Conservation (phyloP, 2,797 vertebrate species). For the Podargus strigoides region DNA sequence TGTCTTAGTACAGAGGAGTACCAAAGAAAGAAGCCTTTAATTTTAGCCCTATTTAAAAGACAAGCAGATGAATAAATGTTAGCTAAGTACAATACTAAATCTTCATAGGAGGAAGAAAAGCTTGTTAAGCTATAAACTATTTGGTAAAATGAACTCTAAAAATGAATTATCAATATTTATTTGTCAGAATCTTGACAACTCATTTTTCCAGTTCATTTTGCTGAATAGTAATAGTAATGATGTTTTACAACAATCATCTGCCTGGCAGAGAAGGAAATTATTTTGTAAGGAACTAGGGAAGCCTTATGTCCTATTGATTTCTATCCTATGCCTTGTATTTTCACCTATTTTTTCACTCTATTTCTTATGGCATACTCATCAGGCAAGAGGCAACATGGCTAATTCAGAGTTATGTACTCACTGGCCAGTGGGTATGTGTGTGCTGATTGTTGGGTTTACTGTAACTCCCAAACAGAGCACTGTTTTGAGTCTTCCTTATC, state of each 20-base stretch:
- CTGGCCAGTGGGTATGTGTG: neutral
- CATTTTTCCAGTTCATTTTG: too few relatives aligned
- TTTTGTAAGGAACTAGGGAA: neutral
- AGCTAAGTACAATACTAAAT: neutral
- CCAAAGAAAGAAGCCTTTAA: neutral
- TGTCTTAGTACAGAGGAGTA: neutral
- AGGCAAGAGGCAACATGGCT: neutral
- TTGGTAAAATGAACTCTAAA: neutral
- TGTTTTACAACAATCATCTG: neutral
- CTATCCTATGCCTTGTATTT: neutral
- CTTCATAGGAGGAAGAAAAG: neutral
- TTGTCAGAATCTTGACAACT: too few relatives aligned
- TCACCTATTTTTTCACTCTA: neutral
- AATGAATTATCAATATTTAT: neutral
- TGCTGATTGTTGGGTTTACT: neutral
- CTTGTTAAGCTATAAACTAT: neutral
- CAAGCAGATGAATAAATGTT: neutral
- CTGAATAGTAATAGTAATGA: too few relatives aligned
- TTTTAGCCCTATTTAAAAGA: neutral
- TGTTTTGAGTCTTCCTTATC: neutral
- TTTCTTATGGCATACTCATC: neutral
- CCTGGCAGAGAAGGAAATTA: neutral
- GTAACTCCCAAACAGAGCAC: neutral
- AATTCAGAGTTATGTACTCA: too few relatives aligned
- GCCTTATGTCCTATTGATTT: neutral